Evolutionary conservation across 2,797 vertebrate species (phyloP).

Genomic region (Myripristis jacobus): DNA sequence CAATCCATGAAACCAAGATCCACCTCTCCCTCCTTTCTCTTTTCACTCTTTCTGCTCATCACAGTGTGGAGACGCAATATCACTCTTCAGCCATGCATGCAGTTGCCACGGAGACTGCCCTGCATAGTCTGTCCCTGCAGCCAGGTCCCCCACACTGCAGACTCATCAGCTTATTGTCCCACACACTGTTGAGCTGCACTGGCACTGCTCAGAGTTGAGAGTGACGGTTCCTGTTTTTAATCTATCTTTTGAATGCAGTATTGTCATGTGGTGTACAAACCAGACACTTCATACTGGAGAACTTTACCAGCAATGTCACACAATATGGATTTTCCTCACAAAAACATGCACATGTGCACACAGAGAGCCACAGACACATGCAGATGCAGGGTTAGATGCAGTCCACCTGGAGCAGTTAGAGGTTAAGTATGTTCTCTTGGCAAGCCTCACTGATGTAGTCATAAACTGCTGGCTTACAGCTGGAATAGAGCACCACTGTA

Average conservation of each 20-base stretch:
- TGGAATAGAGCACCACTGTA: constrained; percentile 25
- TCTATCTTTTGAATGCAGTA: neutral
- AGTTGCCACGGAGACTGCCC: constrained; percentile 72
- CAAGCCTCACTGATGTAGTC: constrained; percentile 25
- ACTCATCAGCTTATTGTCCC: constrained; percentile 13
- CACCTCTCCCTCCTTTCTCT: constrained; percentile 63
- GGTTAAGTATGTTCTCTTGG: constrained; percentile 10
- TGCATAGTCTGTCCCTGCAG: constrained; percentile 22
- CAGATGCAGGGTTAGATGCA: constrained; percentile 36
- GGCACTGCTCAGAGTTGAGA: neutral
- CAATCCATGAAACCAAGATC: constrained; percentile 76
- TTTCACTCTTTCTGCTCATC: constrained; percentile 73
- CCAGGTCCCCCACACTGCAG: constrained; percentile 62
- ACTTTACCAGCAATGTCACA: neutral
- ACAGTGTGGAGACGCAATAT: constrained; percentile 66
- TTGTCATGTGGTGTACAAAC: neutral
- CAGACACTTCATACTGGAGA: neutral
- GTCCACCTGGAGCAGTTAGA: constrained; percentile 50
- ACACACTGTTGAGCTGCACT: constrained; percentile 2
- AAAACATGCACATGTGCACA: neutral
- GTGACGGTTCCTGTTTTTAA: neutral
- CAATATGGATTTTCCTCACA: neutral
- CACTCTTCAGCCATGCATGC: constrained; percentile 73
- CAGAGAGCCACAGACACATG: neutral
- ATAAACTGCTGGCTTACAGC: constrained; percentile 31